Evolutionary conservation across 2,113 vertebrate species (phyloP), one percentile per base, ranked within the genome.

Genomic region (Agapornis roseicollis): DNA sequence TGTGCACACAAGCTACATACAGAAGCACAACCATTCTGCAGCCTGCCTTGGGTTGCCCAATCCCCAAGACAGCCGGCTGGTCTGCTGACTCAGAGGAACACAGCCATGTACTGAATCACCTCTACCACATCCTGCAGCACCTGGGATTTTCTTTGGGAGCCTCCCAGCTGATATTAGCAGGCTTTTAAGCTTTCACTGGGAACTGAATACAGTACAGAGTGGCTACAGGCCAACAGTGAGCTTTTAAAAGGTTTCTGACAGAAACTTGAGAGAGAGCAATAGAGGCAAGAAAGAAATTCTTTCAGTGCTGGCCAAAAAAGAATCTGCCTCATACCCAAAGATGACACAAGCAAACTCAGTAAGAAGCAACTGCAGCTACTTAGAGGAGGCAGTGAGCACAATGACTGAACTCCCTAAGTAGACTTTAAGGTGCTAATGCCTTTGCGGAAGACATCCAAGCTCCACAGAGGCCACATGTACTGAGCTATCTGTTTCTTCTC

Each of bases 1-100:
- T 0, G 0, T 7, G 50, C 46, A 29, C 0, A 1, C 22, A 61
- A 70, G 64, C 50, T 18, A 44, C 1, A 2, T 31, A 11, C 6
- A 49, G 42, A 56, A 94, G 39, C 92, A 73, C 60, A 33, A 55
- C 60, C 71, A 22, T 33, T 44, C 10, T 63, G 23, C 35, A 53
- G 84, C 22, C 29, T 66, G 76, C n/a, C 86, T 85, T 8, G 17
- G 37, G 53, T 3, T 61, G 80, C 80, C 58, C 70, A 56, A 78
- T 73, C 9, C 39, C 31, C 0, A 1, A 52, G 58, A 66, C 17
- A 53, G 56, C 29, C 9, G 3, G 65, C 56, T 60, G 53, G 31
- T 13, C 47, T 44, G 85, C 85, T 89, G 81, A 92, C 56, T 92
- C 90, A 84, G 68, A 66, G 65, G 33, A 84, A 73, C 71, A 71